Conservation (phyloP, 2,888 invertebrate species). For the Gnatocerus cornutus region DNA sequence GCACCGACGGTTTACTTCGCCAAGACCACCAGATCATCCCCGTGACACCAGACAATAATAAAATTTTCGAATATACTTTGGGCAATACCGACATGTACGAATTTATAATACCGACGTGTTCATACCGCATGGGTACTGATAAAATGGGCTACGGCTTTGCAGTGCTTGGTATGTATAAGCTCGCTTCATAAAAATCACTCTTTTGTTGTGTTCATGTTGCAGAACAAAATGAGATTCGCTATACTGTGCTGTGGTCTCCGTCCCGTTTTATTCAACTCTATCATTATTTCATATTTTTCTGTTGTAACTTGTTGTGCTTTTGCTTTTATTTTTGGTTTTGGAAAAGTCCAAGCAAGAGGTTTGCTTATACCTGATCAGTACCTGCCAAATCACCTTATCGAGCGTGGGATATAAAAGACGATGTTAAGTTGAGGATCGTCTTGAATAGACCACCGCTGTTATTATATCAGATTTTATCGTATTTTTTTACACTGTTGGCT, state of each 20-base stretch:
- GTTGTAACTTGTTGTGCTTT: slow-evolving; percentile 58
- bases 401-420: background rate
- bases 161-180: slow-evolving; percentile 77
- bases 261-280: slow-evolving; percentile 78
- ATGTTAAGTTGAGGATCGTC: no score
- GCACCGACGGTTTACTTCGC: slow-evolving; percentile 65
- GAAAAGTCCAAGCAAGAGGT: slow-evolving; percentile 21
- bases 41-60: slow-evolving; percentile 64
- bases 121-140: slow-evolving; percentile 95
- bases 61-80: slow-evolving; percentile 70
- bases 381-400: slow-evolving; percentile 15
- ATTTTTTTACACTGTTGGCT: no score
- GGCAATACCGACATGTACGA: slow-evolving; percentile 76
- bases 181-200: background rate
- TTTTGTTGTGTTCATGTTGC: slow-evolving; percentile 64
- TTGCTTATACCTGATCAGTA: slow-evolving; percentile 40
- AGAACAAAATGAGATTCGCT: slow-evolving; percentile 78
- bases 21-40: slow-evolving; percentile 65
- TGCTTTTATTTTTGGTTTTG: slow-evolving; percentile 45
- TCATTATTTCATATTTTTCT: slow-evolving; percentile 72
- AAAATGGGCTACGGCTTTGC: slow-evolving; percentile 91
- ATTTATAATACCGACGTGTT: slow-evolving; percentile 94
- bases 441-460: no score
- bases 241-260: slow-evolving; percentile 87
- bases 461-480: no score